Base-by-base conservation (phyloP, 2,888 invertebrate species). In the Andrena haemorrhoa region DNA sequence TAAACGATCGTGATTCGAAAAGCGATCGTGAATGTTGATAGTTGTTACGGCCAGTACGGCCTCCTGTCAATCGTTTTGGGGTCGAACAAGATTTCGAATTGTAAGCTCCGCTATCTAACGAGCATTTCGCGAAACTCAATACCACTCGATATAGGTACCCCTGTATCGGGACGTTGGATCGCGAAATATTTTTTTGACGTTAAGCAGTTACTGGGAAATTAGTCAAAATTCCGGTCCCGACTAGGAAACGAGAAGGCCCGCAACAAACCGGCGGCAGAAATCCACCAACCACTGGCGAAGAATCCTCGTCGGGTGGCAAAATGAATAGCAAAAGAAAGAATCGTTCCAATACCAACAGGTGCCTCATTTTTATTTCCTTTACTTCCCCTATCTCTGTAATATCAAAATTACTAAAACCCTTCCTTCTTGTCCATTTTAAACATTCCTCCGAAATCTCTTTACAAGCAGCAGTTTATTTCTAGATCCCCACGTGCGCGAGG, bases 281-380 rank as follows among this genome's bases (percentile, higher is more conserved):
- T 89, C 90, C 91, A 90, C 88, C 92, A 83, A 85, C 88, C 88
- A 89, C 90, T 90, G 91, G 90, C 91, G 90, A 93, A 86, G 91
- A 93, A 89, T 77, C 89, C 58, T 90, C 90, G 86, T 91, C 89
- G 89, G 94, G 93, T 94, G 94, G 94, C 93, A 96, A 96, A 94
- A 97, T 96, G 96, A 97, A 97, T 94, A 97, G 96, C 94, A 97
- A 97, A 95, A 96, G 97, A 95, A 97, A 97, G 95, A 97, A 96
- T 95, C 97, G 97, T 94, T 96, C 97, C 93, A 97, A 96, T 94
- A 95, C 96, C 92, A 95, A 96, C 93, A 97, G 97, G 97, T 97
- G 95, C 23, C 4, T 56, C 20, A 20, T 51, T 20, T 51, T 51
- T 51, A 8, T 12, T 56, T 56, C 56, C 23, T 12, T 26, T 0